phyloP scores from a whole-genome alignment of 2,888 invertebrate genomes.

The Agonopterix arenella region DNA sequence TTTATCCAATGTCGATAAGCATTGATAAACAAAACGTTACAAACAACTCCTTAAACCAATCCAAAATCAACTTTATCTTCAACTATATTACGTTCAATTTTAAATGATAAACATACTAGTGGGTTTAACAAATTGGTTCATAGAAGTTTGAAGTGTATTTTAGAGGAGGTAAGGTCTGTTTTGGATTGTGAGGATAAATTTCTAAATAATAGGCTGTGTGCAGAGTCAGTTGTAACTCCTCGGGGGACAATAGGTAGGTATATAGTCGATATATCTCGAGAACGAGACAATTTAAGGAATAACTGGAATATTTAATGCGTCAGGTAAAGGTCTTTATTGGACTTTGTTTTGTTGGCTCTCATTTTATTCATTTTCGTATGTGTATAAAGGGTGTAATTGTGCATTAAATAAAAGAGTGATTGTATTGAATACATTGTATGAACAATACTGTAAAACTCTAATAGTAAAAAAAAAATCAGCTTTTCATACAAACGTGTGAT shows the following conservation, averaged over 20 bases:
- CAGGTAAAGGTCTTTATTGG: slow-evolving; percentile 25
- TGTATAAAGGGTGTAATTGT: not conserved
- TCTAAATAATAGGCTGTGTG: slow-evolving; percentile 21
- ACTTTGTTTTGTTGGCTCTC: not conserved
- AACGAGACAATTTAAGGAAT: slow-evolving; percentile 68
- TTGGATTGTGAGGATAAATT: slow-evolving; percentile 14
- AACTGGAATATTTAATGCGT: slow-evolving; percentile 60
- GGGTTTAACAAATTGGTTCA: not conserved
- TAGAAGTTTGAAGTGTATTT: slow-evolving; percentile 12
- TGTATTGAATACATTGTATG: too few species aligned
- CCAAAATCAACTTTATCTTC: slow-evolving; percentile 19
- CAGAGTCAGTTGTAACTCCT: slow-evolving; percentile 48
- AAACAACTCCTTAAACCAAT: slow-evolving; percentile 14
- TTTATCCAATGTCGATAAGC: slow-evolving; percentile 64
- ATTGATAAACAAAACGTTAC: slow-evolving; percentile 25
- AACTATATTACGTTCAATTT: slow-evolving; percentile 6
- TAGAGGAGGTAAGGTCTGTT: slow-evolving; percentile 12
- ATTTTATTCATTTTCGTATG: not conserved
- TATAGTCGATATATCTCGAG: slow-evolving; percentile 60
- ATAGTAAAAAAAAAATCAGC: too few species aligned
- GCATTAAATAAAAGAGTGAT: too few species aligned
- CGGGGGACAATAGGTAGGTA: slow-evolving; percentile 66
- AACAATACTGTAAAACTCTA: too few species aligned
- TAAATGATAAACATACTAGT: not conserved
- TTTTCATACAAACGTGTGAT: too few species aligned